Evolutionary conservation across 1,140 invertebrate species (phyloP).

Genomic region (Cryptotermes secundus): DNA sequence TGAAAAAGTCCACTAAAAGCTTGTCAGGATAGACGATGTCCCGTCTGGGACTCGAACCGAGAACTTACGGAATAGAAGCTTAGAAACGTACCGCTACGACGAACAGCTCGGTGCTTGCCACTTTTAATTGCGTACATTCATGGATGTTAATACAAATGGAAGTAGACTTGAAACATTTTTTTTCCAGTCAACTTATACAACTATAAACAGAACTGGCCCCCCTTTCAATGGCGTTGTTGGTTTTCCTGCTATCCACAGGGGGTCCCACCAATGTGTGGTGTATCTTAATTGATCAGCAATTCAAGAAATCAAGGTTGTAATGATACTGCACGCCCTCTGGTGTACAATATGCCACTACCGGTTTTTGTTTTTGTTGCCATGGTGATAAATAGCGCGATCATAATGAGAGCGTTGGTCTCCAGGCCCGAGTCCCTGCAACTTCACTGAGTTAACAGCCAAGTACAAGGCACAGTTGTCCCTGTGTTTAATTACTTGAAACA

Average conservation of each 20-base stretch:
- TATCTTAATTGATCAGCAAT: conserved; percentile 20
- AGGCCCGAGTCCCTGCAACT: neutral
- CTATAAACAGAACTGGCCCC: neutral
- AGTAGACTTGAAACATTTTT: neutral
- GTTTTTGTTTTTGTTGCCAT: neutral
- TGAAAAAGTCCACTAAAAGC: too few relatives aligned
- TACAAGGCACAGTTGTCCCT: too few relatives aligned
- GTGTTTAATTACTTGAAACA: too few relatives aligned
- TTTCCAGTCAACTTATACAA: neutral
- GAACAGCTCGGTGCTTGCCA: too few relatives aligned
- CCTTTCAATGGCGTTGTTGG: neutral
- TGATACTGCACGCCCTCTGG: neutral
- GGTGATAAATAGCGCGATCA: neutral
- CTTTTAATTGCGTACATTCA: neutral
- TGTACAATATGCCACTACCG: neutral
- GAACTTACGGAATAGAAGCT: too few relatives aligned
- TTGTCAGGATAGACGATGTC: too few relatives aligned
- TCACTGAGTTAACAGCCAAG: neutral
- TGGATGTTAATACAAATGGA: neutral
- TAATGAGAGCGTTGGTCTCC: neutral
- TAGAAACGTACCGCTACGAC: too few relatives aligned
- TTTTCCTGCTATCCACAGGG: neutral
- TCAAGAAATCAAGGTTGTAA: conserved; percentile 4
- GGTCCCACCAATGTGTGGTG: neutral
- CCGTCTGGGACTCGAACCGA: too few relatives aligned